phyloP scores from a whole-genome alignment of 2,797 vertebrate species.

The Lagodon rhomboides region DNA sequence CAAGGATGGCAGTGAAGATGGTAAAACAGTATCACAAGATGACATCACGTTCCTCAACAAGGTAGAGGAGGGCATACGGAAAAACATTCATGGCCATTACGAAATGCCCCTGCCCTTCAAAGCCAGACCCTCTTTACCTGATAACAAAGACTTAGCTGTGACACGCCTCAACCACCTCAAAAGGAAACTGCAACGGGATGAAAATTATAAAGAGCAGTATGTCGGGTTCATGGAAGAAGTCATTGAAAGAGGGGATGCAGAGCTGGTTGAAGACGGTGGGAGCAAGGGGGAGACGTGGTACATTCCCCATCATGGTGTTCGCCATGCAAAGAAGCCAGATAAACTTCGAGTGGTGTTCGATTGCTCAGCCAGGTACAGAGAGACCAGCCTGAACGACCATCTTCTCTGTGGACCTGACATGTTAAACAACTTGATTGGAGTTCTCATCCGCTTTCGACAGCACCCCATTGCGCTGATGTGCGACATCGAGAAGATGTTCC shows the following conservation, averaged over 20 bases:
- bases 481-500: constrained; percentile 2
- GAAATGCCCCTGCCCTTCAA: constrained; percentile 3
- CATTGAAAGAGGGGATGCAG: neutral
- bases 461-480: constrained; percentile 25
- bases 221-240: neutral
- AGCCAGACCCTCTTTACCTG: neutral
- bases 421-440: constrained; percentile 13
- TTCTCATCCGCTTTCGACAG: neutral
- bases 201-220: neutral
- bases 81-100: neutral
- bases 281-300: neutral
- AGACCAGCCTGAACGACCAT: constrained; percentile 14
- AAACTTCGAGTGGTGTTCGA: too few relatives aligned
- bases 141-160: neutral
- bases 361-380: neutral
- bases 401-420: constrained; percentile 28
- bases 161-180: neutral
- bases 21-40: neutral
- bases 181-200: neutral
- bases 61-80: neutral
- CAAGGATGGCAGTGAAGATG: neutral
- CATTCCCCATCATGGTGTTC: neutral
- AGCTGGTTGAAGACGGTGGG: neutral
- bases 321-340: neutral
- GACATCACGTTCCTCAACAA: neutral